phyloP scores from a whole-genome alignment of 2,113 vertebrate species.

The Trachemys scripta region DNA sequence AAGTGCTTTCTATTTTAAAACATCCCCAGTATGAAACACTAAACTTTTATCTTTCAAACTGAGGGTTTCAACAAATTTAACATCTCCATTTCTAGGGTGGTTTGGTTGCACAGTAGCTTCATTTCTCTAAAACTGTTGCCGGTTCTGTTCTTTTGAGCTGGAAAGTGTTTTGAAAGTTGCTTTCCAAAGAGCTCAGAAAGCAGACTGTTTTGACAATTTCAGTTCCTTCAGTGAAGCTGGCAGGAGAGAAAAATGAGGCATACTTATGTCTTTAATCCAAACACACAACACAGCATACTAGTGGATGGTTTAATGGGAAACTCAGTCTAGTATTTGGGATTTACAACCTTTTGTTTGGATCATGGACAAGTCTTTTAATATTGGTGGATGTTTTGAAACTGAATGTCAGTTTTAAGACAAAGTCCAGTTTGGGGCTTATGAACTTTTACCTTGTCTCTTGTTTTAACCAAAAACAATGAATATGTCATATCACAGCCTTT shows the following conservation, averaged over 20 bases:
- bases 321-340: not conserved
- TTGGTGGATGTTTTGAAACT: not conserved
- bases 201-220: not conserved
- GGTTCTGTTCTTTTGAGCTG: not conserved
- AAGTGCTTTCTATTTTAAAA: not conserved
- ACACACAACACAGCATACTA: not conserved
- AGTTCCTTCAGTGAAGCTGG: not conserved
- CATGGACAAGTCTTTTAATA: not conserved
- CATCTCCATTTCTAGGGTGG: not conserved
- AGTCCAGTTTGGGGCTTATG: not conserved
- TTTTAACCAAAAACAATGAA: not conserved
- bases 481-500: not conserved
- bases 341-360: not conserved
- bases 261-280: not conserved
- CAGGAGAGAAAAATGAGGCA: not conserved
- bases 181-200: not conserved
- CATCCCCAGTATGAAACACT: not conserved
- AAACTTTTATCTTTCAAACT: rapidly evolving
- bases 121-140: not conserved
- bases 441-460: not conserved
- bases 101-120: not conserved
- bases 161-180: not conserved
- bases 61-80: not conserved
- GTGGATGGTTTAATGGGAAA: not conserved
- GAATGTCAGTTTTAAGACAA: not conserved